Evolutionary conservation across 1,140 invertebrate genomes (phyloP).

Genomic region (Pemphigus obesinymphae): DNA sequence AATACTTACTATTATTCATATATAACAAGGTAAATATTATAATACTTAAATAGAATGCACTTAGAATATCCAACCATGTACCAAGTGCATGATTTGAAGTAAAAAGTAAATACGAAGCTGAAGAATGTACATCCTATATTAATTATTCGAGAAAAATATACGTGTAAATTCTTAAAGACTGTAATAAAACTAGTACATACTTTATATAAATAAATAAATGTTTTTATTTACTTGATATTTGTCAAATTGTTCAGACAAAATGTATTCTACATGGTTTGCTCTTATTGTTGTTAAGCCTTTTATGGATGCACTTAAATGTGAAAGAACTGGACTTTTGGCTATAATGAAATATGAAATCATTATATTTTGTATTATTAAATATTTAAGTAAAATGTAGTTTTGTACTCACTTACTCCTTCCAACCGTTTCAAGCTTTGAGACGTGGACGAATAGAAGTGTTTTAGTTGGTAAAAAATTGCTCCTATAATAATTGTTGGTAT

Average conservation of each 20-base stretch:
- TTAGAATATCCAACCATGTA: slow-evolving; percentile 73
- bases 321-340: slow-evolving; percentile 77
- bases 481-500: slow-evolving; percentile 54
- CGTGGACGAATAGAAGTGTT: slow-evolving; percentile 59
- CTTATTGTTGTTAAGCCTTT: slow-evolving; percentile 86
- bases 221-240: slow-evolving; percentile 59
- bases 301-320: slow-evolving; percentile 80
- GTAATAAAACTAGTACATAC: too few species aligned
- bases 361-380: too few species aligned
- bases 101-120: slow-evolving; percentile 68
- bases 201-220: too few species aligned
- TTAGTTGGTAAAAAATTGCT: slow-evolving; percentile 54
- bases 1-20: slow-evolving; percentile 57
- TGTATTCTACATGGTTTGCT: slow-evolving; percentile 72
- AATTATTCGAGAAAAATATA: too few species aligned
- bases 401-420: slow-evolving; percentile 60
- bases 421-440: slow-evolving; percentile 62
- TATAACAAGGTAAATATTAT: slow-evolving; percentile 71
- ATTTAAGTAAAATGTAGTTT: too few species aligned
- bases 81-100: slow-evolving; percentile 77
- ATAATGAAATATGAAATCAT: slow-evolving; percentile 46
- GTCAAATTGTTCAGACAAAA: slow-evolving; percentile 77
- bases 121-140: slow-evolving; percentile 60
- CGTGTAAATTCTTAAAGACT: too few species aligned
- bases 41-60: slow-evolving; percentile 63